phyloP scores from a whole-genome alignment of 1,140 invertebrate species.

The Octopus bimaculoides region DNA sequence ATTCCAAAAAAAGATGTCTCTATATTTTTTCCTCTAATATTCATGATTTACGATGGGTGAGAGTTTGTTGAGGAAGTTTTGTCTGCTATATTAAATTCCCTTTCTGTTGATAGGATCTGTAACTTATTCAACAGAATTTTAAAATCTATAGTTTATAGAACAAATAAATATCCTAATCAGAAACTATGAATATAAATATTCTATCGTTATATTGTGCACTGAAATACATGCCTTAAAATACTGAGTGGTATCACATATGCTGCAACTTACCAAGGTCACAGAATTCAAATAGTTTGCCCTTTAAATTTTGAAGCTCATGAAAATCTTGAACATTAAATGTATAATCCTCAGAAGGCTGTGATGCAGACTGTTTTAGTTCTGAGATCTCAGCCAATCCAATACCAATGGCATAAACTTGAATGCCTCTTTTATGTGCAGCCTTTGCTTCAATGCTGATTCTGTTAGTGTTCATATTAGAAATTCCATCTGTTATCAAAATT shows the following conservation, averaged over 20 bases:
- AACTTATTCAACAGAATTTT: too few relatives aligned
- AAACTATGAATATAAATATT: too few relatives aligned
- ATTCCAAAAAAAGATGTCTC: too few relatives aligned
- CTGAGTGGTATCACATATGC: background rate
- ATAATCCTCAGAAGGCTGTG: constrained; percentile 6
- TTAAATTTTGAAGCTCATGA: constrained; percentile 21
- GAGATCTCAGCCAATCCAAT: constrained; percentile 7
- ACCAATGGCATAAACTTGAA: constrained; percentile 16
- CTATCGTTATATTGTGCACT: too few relatives aligned
- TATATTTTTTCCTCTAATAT: too few relatives aligned
- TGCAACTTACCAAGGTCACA: constrained; percentile 20
- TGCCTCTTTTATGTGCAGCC: background rate
- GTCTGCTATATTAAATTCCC: too few relatives aligned
- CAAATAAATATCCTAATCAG: too few relatives aligned
- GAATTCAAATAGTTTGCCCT: constrained; percentile 18
- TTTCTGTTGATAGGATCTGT: too few relatives aligned
- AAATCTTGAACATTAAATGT: constrained; percentile 19
- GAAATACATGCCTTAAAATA: too few relatives aligned
- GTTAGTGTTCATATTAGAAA: constrained; percentile 10
- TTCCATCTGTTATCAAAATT: constrained; percentile 21
- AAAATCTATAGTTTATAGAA: too few relatives aligned
- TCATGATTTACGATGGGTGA: too few relatives aligned
- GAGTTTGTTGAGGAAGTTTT: too few relatives aligned
- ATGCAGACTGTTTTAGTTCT: background rate
- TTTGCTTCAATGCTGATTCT: background rate